Evolutionary conservation across 2,888 invertebrate species (phyloP).

Genomic region (Acronicta leporina): DNA sequence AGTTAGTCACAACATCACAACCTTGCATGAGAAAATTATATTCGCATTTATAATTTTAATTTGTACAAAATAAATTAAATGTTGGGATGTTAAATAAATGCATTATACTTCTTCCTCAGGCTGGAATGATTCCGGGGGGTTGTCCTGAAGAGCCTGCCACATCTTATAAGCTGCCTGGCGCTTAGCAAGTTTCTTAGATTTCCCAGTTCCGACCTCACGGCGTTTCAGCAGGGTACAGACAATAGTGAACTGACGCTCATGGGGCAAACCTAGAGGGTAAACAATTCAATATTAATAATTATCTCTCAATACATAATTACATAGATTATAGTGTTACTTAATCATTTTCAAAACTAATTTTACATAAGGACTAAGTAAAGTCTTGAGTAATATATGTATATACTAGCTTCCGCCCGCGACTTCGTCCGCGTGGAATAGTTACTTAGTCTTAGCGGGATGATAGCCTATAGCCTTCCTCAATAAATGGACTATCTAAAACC

Average conservation of each 20-base stretch:
- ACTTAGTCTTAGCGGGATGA: too few species aligned
- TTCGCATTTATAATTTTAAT: background rate
- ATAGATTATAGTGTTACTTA: too few species aligned
- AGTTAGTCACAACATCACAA: background rate
- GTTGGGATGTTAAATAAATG: background rate
- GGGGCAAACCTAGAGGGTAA: constrained; percentile 92
- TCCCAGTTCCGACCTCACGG: constrained; percentile 95
- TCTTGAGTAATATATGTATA: too few species aligned
- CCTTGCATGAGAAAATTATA: constrained; percentile 3
- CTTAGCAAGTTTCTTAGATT: constrained; percentile 99
- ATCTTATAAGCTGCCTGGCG: constrained; percentile 98
- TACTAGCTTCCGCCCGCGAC: too few species aligned
- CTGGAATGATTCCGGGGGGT: constrained; percentile 92
- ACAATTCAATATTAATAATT: constrained; percentile 2
- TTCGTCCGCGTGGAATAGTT: too few species aligned
- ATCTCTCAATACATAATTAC: background rate
- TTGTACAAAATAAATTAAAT: background rate
- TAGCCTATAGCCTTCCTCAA: too few species aligned
- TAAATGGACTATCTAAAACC: too few species aligned
- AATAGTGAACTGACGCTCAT: constrained; percentile 98
- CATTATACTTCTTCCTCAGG: constrained; percentile 90
- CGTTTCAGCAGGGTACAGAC: constrained; percentile 96
- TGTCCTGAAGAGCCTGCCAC: constrained; percentile 95
- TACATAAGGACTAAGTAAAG: too few species aligned
- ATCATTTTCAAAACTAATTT: too few species aligned